A percentile compares a stretch with the other conserved stretches of the same genome.
Conservation (phyloP, 2,797 vertebrate species). For the Labroides dimidiatus region DNA sequence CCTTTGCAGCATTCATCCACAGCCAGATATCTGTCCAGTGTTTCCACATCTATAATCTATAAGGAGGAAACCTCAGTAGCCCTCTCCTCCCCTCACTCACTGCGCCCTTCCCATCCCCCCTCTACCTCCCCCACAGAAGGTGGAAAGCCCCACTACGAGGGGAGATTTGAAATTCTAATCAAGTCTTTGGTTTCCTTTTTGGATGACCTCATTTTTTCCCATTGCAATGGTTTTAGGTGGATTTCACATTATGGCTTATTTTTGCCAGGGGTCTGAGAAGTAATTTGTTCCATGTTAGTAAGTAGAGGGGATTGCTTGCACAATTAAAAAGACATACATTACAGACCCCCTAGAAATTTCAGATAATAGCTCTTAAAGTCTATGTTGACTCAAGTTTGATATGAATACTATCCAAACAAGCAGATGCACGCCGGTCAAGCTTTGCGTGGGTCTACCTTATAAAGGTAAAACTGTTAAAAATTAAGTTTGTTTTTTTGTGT, state of each 20-base stretch:
- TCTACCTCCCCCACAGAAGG: constrained; percentile 72
- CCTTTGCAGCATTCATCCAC: constrained; percentile 72
- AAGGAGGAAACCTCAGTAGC: constrained; percentile 77
- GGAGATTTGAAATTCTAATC: constrained; percentile 90
- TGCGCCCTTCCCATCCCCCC: constrained; percentile 15
- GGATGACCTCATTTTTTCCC: constrained; percentile 87
- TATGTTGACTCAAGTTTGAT: constrained; percentile 47
- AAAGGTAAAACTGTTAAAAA: constrained; percentile 17
- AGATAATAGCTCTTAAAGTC: constrained; percentile 36
- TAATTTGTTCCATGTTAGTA: constrained; percentile 87
- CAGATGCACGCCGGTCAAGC: constrained; percentile 23
- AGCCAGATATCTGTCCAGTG: constrained; percentile 78
- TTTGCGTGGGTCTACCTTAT: constrained; percentile 14
- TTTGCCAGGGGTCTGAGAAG: constrained; percentile 84
- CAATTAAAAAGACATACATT: constrained; percentile 80
- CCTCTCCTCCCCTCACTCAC: constrained; percentile 62
- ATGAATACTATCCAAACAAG: constrained; percentile 24
- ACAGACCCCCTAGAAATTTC: constrained; percentile 54
- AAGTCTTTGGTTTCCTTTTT: constrained; percentile 87
- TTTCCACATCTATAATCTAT: constrained; percentile 78
- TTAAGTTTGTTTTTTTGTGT: neutral
- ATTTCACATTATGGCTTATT: constrained; percentile 87
- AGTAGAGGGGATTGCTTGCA: constrained; percentile 74
- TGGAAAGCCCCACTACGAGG: constrained; percentile 84
- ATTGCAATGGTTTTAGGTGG: constrained; percentile 86